phyloP scores from a whole-genome alignment of 2,797 vertebrate species.

The Macrochelys suwanniensis region DNA sequence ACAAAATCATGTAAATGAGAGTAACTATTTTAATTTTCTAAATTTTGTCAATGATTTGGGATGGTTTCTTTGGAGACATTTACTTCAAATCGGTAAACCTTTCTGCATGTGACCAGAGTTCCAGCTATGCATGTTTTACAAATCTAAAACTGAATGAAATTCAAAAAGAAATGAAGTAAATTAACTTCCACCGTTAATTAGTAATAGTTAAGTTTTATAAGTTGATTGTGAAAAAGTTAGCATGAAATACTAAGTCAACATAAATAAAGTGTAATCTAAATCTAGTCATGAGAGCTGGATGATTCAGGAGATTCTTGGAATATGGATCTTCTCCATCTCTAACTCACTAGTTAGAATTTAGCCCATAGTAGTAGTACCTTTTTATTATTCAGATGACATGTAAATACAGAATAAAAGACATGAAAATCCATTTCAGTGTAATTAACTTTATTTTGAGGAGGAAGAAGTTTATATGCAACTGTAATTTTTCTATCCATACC shows the following conservation, averaged over 20 bases:
- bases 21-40: background rate
- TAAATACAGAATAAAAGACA: background rate
- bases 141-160: background rate
- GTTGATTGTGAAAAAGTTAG: background rate
- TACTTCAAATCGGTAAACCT: background rate
- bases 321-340: background rate
- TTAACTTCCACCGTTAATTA: background rate
- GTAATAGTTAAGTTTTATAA: background rate
- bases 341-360: background rate
- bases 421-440: conserved; percentile 36
- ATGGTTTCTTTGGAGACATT: background rate
- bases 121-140: accelerated
- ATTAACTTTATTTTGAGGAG: conserved; percentile 82
- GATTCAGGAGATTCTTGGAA: background rate
- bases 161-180: background rate
- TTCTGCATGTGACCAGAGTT: accelerated
- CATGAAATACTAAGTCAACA: background rate
- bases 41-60: background rate
- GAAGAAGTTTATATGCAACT: conserved; percentile 47
- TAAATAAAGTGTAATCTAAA: background rate
- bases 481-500: conserved; percentile 57
- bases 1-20: background rate
- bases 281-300: background rate
- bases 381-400: background rate
- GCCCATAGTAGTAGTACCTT: background rate